Percentiles rank a stretch among this genome's conserved stretches.
phyloP scores from a whole-genome alignment of 2,113 vertebrate genomes.

The Hippocampus barbouri region DNA sequence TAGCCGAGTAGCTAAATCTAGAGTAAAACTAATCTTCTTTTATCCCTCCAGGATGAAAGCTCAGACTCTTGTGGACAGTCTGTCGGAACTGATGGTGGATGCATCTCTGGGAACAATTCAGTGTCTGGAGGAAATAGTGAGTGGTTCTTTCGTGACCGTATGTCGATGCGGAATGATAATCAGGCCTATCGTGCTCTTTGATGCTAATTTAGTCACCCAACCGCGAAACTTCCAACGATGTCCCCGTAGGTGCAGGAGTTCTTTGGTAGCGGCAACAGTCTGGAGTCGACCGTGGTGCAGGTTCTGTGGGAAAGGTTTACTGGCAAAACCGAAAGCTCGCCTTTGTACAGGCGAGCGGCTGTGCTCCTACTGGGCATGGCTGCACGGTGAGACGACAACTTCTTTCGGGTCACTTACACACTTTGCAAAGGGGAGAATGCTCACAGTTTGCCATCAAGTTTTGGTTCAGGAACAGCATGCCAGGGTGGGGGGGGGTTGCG shows the following conservation, averaged over 20 bases:
- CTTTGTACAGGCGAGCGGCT: slow-evolving; percentile 77
- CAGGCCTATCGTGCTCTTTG: too few relatives aligned
- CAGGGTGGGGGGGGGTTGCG: too few relatives aligned
- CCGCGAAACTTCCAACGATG: neutral
- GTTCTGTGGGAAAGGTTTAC: slow-evolving; percentile 88
- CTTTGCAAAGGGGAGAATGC: too few relatives aligned
- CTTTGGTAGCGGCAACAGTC: slow-evolving; percentile 76
- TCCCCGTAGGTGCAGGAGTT: slow-evolving; percentile 84
- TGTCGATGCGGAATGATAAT: neutral
- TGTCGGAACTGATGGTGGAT: slow-evolving; percentile 85
- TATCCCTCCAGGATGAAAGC: slow-evolving; percentile 75
- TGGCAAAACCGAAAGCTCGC: slow-evolving; percentile 75
- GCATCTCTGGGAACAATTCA: slow-evolving; percentile 82
- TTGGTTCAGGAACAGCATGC: too few relatives aligned
- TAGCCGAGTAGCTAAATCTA: neutral
- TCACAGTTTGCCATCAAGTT: too few relatives aligned
- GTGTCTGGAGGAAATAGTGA: slow-evolving; percentile 95
- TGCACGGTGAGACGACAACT: slow-evolving; percentile 73
- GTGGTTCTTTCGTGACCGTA: slow-evolving; percentile 47
- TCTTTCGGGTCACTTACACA: neutral
- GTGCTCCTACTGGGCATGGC: slow-evolving; percentile 91
- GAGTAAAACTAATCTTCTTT: neutral
- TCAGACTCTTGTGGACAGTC: slow-evolving; percentile 80
- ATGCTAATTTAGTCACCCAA: neutral
- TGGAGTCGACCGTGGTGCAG: slow-evolving; percentile 83